Percentiles rank a stretch among this genome's conserved stretches.
Evolutionary conservation across 53 echinoderm and acorn worm species (phyloP).

Genomic region (Henricia sp.): DNA sequence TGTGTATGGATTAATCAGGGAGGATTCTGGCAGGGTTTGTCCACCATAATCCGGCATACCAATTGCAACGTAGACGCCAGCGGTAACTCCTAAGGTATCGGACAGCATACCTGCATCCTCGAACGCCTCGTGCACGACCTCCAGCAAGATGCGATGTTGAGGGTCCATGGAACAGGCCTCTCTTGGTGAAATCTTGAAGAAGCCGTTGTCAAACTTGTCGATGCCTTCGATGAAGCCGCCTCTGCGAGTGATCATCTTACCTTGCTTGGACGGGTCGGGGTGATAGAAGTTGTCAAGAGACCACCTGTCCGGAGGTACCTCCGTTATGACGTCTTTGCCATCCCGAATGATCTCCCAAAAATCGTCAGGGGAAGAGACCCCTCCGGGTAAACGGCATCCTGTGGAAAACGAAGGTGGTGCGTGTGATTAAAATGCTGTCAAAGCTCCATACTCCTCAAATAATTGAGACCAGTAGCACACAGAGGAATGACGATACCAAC

Average conservation of each 20-base stretch:
- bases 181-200: constrained; percentile 87
- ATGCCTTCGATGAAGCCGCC: neutral
- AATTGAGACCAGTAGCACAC: neutral
- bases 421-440: neutral
- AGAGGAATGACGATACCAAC: neutral
- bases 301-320: constrained; percentile 85
- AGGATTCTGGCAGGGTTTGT: constrained; percentile 59
- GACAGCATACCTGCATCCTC: constrained; percentile 69
- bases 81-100: constrained; percentile 56
- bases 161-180: constrained; percentile 89
- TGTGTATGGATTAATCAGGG: constrained; percentile 81
- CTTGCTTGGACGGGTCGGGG: constrained; percentile 76
- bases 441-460: neutral
- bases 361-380: constrained; percentile 64
- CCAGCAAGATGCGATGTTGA: constrained; percentile 82
- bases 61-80: constrained; percentile 87
- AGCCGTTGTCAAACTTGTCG: too few species aligned
- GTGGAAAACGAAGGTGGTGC: neutral
- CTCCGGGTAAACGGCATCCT: constrained; percentile 89
- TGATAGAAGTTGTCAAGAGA: constrained; percentile 77
- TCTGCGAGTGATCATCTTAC: constrained; percentile 73
- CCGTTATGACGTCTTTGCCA: constrained; percentile 77
- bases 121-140: constrained; percentile 82
- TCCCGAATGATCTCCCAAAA: constrained; percentile 85
- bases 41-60: constrained; percentile 87